These are phyloP conservation scores for Drosophila parvula DNA, from an alignment of 1,140 invertebrate genomes.

Conservation along the genomic window DNA sequence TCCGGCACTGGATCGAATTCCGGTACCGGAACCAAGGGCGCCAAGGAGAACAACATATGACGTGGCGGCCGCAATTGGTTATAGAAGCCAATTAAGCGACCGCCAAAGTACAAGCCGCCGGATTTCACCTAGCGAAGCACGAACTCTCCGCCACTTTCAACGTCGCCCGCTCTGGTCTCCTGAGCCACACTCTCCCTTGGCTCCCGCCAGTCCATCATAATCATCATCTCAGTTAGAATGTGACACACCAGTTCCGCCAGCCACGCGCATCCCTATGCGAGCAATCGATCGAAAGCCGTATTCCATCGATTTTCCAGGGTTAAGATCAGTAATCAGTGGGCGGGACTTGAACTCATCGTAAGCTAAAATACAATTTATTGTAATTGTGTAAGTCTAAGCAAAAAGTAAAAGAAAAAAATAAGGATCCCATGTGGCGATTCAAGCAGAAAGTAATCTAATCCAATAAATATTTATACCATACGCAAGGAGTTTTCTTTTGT, in stretches of 20 bases:
- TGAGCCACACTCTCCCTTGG: not conserved
- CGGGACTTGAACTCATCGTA: constrained; percentile 41
- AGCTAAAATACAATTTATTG: constrained; percentile 58
- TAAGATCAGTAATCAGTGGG: constrained; percentile 19
- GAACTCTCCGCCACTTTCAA: not conserved
- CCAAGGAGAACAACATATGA: constrained; percentile 84
- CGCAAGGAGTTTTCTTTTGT: not conserved
- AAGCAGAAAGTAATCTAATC: constrained; percentile 39
- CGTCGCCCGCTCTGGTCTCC: not conserved
- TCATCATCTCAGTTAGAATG: not conserved
- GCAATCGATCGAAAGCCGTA: not conserved
- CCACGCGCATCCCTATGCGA: not conserved
- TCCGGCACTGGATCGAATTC: constrained; percentile 40
- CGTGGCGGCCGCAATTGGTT: constrained; percentile 84
- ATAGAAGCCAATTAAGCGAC: constrained; percentile 82
- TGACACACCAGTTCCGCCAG: not conserved
- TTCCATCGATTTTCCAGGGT: constrained; percentile 4
- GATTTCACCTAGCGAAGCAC: constrained; percentile 64
- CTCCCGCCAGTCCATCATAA: not conserved
- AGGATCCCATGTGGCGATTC: constrained; percentile 28
- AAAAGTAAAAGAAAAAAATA: not conserved
- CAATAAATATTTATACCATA: constrained; percentile 53
- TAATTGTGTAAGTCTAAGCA: constrained; percentile 48
- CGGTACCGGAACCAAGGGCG: constrained; percentile 57
- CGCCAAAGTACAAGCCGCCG: constrained; percentile 77